Evolutionary conservation across 2,888 invertebrate species (phyloP).

Genomic region (Chydorus sphaericus): DNA sequence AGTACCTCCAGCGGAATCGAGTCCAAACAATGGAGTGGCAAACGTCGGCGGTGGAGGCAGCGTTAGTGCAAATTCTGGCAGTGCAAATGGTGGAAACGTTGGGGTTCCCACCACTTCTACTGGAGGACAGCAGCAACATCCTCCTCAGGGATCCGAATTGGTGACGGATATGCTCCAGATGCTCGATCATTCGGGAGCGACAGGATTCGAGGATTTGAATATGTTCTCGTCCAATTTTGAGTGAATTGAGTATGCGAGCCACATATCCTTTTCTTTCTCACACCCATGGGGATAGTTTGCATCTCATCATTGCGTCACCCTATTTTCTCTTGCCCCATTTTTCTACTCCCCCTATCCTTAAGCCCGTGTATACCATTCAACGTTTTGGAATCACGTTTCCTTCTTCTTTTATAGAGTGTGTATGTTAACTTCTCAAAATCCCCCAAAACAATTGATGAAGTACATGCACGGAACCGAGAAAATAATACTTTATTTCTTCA

Average conservation of each 20-base stretch:
- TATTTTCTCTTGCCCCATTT: not conserved
- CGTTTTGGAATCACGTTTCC: no score
- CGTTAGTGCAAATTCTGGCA: conserved; percentile 29
- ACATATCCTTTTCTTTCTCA: not conserved
- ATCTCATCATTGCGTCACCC: not conserved
- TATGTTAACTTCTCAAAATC: no score
- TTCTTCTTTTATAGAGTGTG: no score
- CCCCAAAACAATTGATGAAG: no score
- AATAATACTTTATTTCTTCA: no score
- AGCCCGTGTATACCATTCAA: no score
- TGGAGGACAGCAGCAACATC: conserved; percentile 28
- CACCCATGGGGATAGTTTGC: not conserved
- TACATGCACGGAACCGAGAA: no score
- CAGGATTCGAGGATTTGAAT: conserved; percentile 72
- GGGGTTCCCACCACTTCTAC: conserved; percentile 35
- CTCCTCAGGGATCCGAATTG: conserved; percentile 47
- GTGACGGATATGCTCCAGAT: conserved; percentile 86
- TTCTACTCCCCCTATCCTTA: not conserved
- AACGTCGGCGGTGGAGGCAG: conserved; percentile 29
- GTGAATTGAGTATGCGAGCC: no score
- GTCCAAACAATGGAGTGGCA: conserved; percentile 23
- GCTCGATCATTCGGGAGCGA: conserved; percentile 57
- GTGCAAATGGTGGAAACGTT: conserved; percentile 28
- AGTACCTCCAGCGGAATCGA: conserved; percentile 31
- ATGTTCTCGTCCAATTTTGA: conserved; percentile 78